Base-by-base conservation (phyloP, 2,888 invertebrate genomes). In the Flexamia atlantica region DNA sequence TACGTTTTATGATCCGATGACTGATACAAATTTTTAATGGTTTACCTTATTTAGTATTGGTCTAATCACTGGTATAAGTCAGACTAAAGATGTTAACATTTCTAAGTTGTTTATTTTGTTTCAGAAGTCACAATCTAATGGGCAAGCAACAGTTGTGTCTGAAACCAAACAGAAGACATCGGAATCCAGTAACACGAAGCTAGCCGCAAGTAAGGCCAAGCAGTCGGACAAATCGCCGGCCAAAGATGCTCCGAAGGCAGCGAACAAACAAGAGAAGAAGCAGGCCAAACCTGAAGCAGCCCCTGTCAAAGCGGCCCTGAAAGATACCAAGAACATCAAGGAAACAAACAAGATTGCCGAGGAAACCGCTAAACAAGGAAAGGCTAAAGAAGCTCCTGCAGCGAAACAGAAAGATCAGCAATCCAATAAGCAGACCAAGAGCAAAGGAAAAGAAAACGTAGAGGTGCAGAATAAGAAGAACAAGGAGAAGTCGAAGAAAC, bases 401-500 rank as follows among this genome's bases (percentile, higher is more conserved):
- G 85, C 72, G 80, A 60, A 14, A 85, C 86, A 82, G 87, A 87
- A 81, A 85, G 86, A 83, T 86, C 87, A 83, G 74, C 84, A 83
- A 68, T 87, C 88, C 85, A 86, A 86, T 74, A 86, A 86, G 40
- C 72, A 76, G 68, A 84, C 72, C 20, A 86, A 87, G 92, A 92
- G 91, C 88, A 94, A 94, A 90, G 95, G 95, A 89, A 95, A 95
- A 85, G 85, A 88, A 86, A 86, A 87, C 90, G 88, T 88, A 28
- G 91, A 91, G 74, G 90, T 89, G 0, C 93, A 93, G 88, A 93
- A 92, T 86, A 92, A 92, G 87, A 94, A 94, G 89, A 94, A 93
- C 88, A 89, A 90, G 68, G 94, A 93, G 89, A 88, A 88, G 84
- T 87, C 88, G 80, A 88, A 88, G 70, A 91, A 91, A 87, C 89